Conservation (phyloP, 2,888 invertebrate genomes). For the Spilarctia lutea region DNA sequence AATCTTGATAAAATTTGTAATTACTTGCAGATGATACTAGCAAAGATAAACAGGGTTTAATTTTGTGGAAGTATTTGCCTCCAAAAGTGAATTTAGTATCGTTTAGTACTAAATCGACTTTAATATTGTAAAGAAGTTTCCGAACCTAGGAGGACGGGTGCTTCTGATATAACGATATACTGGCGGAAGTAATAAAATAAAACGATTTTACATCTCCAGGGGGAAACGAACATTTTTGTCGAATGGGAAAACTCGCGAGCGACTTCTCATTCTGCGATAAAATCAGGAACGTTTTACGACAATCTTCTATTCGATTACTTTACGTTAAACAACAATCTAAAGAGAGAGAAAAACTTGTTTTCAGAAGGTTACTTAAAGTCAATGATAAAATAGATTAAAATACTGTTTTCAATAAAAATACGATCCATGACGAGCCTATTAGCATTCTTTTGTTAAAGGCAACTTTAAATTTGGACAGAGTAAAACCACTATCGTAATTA, state of each 20-base stretch:
- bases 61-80: conserved; percentile 35
- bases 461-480: background rate
- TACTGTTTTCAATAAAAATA: background rate
- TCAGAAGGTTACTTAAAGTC: conserved; percentile 58
- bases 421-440: background rate
- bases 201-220: conserved; percentile 86
- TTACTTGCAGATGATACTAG: conserved; percentile 8
- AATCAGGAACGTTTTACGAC: conserved; percentile 86
- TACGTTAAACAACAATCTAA: conserved; percentile 84
- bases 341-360: conserved; percentile 72
- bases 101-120: conserved; percentile 48
- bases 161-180: conserved; percentile 82
- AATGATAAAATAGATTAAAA: conserved; percentile 43
- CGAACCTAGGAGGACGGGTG: conserved; percentile 69
- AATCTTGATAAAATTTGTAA: conserved; percentile 45
- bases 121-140: conserved; percentile 71
- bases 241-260: conserved; percentile 85
- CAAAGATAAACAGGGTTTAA: conserved; percentile 27
- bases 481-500: background rate
- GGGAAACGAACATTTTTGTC: conserved; percentile 84
- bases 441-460: background rate
- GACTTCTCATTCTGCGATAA: conserved; percentile 85
- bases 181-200: conserved; percentile 86
- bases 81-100: conserved; percentile 43
- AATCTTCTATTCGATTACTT: conserved; percentile 85